These are phyloP conservation scores for Tragelaphus strepsiceros DNA, from an alignment of 2,113 vertebrate species.

Conservation along the genomic window DNA sequence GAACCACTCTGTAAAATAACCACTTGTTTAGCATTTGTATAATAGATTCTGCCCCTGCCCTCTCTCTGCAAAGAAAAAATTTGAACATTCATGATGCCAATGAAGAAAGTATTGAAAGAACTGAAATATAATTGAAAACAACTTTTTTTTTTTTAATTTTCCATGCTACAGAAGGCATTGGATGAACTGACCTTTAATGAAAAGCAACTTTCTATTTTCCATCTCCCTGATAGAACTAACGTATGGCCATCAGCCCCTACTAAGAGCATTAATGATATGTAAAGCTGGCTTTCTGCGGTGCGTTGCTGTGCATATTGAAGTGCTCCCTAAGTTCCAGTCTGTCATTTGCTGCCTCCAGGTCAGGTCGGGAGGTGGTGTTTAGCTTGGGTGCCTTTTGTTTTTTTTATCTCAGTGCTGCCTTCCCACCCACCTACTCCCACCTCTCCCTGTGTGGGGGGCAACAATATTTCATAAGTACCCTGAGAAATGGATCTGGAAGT, in stretches of 20 bases:
- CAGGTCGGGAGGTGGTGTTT: neutral
- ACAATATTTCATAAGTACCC: neutral
- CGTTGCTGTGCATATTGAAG: slow-evolving; percentile 38
- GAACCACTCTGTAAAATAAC: neutral
- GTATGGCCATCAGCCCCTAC: neutral
- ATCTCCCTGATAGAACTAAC: neutral
- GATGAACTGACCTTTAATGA: neutral
- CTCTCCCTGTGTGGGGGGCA: slow-evolving; percentile 12
- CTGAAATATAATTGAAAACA: slow-evolving; percentile 34
- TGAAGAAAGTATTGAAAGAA: neutral
- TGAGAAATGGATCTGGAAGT: neutral
- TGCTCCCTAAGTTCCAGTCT: slow-evolving; percentile 30
- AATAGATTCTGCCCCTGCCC: neutral
- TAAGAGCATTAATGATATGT: neutral
- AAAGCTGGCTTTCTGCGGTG: slow-evolving; percentile 35
- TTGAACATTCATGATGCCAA: neutral
- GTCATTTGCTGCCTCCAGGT: slow-evolving; percentile 16
- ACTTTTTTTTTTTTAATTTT: neutral
- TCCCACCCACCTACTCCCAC: neutral
- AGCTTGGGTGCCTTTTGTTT: slow-evolving; percentile 31
- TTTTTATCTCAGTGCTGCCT: slow-evolving; percentile 18
- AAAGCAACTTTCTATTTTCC: neutral
- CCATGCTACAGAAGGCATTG: neutral
- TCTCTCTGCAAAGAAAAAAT: neutral
- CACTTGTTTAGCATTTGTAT: rapidly evolving